Evolutionary conservation across 2,113 vertebrate species (phyloP).

Genomic region (Dasyurus viverrinus): DNA sequence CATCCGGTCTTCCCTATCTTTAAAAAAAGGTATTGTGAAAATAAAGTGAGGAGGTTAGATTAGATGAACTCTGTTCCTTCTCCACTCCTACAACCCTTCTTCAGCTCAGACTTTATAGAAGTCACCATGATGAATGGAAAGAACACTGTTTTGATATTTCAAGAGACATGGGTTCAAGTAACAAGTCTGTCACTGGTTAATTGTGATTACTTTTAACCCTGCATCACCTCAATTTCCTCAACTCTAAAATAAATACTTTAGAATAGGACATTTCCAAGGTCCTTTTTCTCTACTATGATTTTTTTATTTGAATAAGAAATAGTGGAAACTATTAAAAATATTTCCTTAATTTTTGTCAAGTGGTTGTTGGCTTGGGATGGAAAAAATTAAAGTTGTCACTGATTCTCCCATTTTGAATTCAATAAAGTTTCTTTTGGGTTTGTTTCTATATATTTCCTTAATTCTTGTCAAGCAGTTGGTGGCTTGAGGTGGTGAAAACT

Average conservation of each 20-base stretch:
- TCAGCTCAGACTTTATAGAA: neutral
- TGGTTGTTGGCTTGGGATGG: neutral
- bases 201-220: neutral
- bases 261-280: neutral
- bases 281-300: neutral
- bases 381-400: neutral
- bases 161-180: neutral
- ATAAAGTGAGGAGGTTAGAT: neutral
- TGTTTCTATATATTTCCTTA: conserved; percentile 6
- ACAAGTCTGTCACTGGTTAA: neutral
- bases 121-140: neutral
- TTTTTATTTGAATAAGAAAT: conserved; percentile 2
- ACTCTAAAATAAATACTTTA: neutral
- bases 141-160: neutral
- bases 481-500: neutral
- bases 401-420: conserved; percentile 25
- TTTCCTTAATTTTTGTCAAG: neutral
- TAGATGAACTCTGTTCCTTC: neutral
- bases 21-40: neutral
- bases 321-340: conserved; percentile 15
- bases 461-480: neutral
- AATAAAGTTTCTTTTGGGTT: conserved; percentile 5
- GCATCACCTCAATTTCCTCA: neutral
- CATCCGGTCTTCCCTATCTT: neutral
- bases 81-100: neutral